Evolutionary conservation across 2,113 vertebrate species (phyloP).

Genomic region (Microcebus murinus): DNA sequence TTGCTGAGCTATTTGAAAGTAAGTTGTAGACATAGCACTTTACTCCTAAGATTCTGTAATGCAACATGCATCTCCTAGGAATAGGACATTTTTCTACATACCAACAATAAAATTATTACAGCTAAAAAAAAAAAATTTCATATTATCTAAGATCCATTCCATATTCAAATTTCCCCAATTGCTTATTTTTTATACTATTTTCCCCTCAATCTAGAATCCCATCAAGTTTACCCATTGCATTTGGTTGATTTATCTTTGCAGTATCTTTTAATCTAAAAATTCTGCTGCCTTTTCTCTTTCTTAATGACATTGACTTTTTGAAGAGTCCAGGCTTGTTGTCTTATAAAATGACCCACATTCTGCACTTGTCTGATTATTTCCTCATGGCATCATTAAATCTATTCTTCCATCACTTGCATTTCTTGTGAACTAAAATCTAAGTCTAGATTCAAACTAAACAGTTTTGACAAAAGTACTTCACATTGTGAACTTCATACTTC

Average conservation of each 20-base stretch:
- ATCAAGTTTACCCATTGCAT: not conserved
- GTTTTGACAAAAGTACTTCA: not conserved
- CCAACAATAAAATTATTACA: not conserved
- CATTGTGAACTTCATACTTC: not conserved
- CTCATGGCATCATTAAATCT: not conserved
- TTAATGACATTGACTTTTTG: not conserved
- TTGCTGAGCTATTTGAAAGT: not conserved
- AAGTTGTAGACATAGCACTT: not conserved
- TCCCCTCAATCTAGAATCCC: not conserved
- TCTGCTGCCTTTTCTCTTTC: not conserved
- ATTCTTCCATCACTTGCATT: not conserved
- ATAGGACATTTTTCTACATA: not conserved
- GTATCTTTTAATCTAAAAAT: not conserved
- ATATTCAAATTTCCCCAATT: not conserved
- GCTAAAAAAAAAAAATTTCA: not conserved
- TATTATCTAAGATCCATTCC: not conserved
- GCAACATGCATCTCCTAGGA: not conserved
- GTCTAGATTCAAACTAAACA: not conserved
- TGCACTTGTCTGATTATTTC: not conserved
- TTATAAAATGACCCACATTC: not conserved
- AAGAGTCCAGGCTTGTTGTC: not conserved
- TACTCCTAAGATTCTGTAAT: not conserved
- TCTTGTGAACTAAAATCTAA: not conserved
- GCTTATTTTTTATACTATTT: not conserved
- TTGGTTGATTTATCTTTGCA: not conserved